Percentiles rank a stretch among this genome's conserved stretches.
Evolutionary conservation across 2,888 invertebrate species (phyloP).

Genomic region (Limnephilus lunatus): DNA sequence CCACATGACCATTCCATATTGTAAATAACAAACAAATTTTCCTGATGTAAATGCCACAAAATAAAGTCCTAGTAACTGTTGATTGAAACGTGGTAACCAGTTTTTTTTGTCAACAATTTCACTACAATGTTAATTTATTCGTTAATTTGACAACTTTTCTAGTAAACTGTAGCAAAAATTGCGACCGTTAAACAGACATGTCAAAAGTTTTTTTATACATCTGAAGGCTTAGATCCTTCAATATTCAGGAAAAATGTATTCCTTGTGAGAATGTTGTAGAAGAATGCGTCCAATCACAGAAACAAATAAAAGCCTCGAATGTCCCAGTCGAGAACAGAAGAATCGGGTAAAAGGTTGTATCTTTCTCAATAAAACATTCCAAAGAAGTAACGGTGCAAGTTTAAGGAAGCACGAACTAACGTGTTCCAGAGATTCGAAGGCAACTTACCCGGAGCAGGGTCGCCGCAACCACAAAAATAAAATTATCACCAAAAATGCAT

Average conservation of each 20-base stretch:
- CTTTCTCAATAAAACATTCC: slow-evolving; percentile 64
- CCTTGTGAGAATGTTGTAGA: slow-evolving; percentile 40
- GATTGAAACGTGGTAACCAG: no score
- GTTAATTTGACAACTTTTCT: background rate
- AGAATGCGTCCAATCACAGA: slow-evolving; percentile 56
- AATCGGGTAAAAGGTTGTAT: slow-evolving; percentile 62
- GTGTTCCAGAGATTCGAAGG: slow-evolving; percentile 54
- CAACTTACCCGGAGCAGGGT: slow-evolving; percentile 9
- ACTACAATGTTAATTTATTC: no score
- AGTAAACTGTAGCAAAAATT: background rate
- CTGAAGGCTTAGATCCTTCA: background rate
- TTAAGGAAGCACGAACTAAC: slow-evolving; percentile 60
- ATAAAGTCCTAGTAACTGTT: no score
- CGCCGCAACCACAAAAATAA: background rate
- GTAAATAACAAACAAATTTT: no score
- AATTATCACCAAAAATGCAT: background rate
- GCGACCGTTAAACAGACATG: background rate
- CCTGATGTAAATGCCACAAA: no score
- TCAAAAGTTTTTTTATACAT: background rate
- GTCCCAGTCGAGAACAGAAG: slow-evolving; percentile 48
- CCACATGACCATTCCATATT: no score
- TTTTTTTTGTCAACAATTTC: no score
- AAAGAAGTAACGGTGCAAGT: slow-evolving; percentile 52
- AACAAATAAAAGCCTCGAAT: slow-evolving; percentile 60
- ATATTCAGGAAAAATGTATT: slow-evolving; percentile 20